These are phyloP conservation scores for Triops longicaudatus DNA, from an alignment of 1,140 invertebrate species.

Conservation along the genomic window DNA sequence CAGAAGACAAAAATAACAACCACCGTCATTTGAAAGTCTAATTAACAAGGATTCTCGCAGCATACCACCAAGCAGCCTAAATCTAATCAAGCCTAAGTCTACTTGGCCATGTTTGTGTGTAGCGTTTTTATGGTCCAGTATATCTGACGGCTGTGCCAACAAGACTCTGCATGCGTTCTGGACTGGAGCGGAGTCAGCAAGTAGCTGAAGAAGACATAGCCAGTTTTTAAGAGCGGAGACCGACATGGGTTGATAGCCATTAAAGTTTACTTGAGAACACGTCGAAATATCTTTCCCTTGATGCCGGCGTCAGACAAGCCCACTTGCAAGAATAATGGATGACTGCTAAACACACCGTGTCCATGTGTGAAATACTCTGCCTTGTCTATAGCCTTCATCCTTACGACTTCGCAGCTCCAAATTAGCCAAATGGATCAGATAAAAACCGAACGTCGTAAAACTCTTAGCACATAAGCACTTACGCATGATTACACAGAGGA, in stretches of 20 bases:
- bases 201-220: slow-evolving; percentile 1
- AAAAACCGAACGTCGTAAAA: not conserved
- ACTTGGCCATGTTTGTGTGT: too few species aligned
- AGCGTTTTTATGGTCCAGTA: too few species aligned
- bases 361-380: not conserved
- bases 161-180: too few species aligned
- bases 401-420: slow-evolving; percentile 14
- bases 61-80: not conserved
- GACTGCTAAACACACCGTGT: not conserved
- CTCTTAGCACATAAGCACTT: slow-evolving; percentile 12
- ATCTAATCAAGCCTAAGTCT: not conserved
- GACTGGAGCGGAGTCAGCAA: not conserved
- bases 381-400: not conserved
- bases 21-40: slow-evolving; percentile 9
- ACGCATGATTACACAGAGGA: slow-evolving; percentile 9
- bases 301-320: not conserved
- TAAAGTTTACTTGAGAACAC: slow-evolving; percentile 9
- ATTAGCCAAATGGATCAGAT: slow-evolving; percentile 12
- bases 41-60: not conserved
- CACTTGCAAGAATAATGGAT: not conserved
- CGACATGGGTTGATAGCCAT: not conserved
- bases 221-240: not conserved
- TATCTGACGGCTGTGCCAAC: too few species aligned
- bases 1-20: not conserved
- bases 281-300: not conserved